These are phyloP conservation scores for Antennarius striatus DNA, from an alignment of 2,113 vertebrate species.

Conservation along the genomic window DNA sequence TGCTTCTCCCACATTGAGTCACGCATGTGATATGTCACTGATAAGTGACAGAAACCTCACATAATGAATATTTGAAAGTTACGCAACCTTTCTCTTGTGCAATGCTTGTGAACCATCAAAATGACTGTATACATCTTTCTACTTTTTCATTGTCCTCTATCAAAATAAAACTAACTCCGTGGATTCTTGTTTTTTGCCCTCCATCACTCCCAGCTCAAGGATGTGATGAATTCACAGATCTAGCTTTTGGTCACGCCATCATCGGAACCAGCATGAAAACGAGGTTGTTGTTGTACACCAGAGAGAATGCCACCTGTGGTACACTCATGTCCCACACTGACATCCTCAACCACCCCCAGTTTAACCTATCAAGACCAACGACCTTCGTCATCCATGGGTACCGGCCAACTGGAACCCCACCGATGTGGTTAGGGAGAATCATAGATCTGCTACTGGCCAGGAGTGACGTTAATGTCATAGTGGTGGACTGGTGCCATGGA, in stretches of 20 bases:
- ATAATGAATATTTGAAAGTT: neutral
- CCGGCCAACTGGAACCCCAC: constrained; percentile 85
- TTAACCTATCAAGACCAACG: constrained; percentile 79
- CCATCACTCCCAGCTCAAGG: constrained; percentile 52
- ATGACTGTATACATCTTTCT: neutral
- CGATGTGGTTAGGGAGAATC: constrained; percentile 78
- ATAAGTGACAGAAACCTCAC: neutral
- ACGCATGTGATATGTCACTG: neutral
- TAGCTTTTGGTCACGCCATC: constrained; percentile 80
- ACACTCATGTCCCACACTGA: constrained; percentile 72
- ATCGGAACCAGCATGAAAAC: constrained; percentile 78
- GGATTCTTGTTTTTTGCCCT: neutral
- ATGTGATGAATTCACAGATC: constrained; percentile 85
- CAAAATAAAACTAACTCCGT: neutral
- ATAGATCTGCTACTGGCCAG: constrained; percentile 69
- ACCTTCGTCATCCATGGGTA: constrained; percentile 91
- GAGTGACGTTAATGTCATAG: constrained; percentile 84
- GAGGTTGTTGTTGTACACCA: constrained; percentile 86
- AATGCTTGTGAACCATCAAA: neutral
- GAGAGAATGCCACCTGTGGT: constrained; percentile 78
- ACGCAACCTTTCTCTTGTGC: neutral
- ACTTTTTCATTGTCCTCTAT: neutral
- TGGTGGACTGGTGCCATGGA: constrained; percentile 94
- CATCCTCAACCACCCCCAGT: constrained; percentile 68
- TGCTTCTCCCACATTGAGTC: constrained; percentile 9